A percentile compares a stretch with the other conserved stretches of the same genome.
Evolutionary conservation across 1,140 invertebrate species (phyloP).

Genomic region (Melanaphis sacchari): DNA sequence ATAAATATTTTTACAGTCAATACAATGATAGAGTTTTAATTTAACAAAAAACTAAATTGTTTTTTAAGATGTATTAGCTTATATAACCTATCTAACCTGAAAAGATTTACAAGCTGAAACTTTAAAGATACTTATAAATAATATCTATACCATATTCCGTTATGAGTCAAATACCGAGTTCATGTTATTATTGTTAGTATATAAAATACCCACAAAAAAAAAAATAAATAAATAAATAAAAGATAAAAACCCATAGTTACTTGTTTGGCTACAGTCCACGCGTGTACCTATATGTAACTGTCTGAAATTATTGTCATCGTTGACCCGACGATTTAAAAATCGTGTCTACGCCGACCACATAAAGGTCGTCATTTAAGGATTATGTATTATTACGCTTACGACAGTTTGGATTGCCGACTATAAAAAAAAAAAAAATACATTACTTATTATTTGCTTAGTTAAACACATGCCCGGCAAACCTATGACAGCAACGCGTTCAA

Average conservation of each 20-base stretch:
- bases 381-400: neutral
- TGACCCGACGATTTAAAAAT: neutral
- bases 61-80: too few relatives aligned
- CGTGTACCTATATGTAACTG: neutral
- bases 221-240: too few relatives aligned
- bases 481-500: neutral
- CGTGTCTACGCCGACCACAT: neutral
- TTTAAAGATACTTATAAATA: neutral
- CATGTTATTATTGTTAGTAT: neutral
- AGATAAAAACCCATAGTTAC: neutral
- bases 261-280: neutral
- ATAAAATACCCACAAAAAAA: neutral
- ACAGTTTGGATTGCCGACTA: neutral
- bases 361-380: neutral
- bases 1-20: too few relatives aligned
- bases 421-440: too few relatives aligned
- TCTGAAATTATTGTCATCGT: neutral
- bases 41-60: too few relatives aligned
- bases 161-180: neutral
- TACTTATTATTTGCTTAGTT: neutral
- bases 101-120: neutral
- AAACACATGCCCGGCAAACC: neutral
- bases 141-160: neutral
- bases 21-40: too few relatives aligned
- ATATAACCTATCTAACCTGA: too few relatives aligned